Conservation (phyloP, 2,113 vertebrate species). For the Xiphorhynchus elegans region DNA sequence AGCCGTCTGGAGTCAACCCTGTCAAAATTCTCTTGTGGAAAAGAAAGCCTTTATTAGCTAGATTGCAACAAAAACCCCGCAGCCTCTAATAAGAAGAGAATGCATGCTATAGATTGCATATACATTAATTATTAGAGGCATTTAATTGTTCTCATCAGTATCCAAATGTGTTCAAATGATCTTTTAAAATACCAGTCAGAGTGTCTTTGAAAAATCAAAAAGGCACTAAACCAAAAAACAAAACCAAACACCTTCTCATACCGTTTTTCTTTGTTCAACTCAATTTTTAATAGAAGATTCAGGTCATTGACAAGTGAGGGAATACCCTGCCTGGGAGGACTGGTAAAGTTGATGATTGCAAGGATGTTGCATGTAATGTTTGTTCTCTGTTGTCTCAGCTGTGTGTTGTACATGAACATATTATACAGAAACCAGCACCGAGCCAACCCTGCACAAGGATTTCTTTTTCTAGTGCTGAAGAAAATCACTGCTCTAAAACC, state of each 20-base stretch:
- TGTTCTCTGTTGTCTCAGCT: slow-evolving; percentile 34
- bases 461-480: background rate
- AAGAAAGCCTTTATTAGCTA: slow-evolving; percentile 83
- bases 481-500: background rate
- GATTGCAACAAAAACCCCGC: slow-evolving; percentile 75
- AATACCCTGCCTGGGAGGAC: background rate
- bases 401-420: slow-evolving; percentile 19
- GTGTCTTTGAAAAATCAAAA: background rate
- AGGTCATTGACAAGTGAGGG: slow-evolving; percentile 6
- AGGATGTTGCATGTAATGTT: slow-evolving; percentile 3
- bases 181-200: slow-evolving; percentile 1
- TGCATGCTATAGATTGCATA: slow-evolving; percentile 50
- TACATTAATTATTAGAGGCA: slow-evolving; percentile 63
- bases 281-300: slow-evolving; percentile 29
- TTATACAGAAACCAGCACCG: background rate
- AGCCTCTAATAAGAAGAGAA: slow-evolving; percentile 66
- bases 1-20: slow-evolving; percentile 86
- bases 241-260: background rate
- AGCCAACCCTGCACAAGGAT: background rate
- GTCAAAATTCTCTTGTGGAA: slow-evolving; percentile 84
- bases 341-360: background rate
- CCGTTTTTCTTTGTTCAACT: slow-evolving; percentile 27
- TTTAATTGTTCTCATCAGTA: slow-evolving; percentile 60
- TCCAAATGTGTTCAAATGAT: slow-evolving; percentile 31
- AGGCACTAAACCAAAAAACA: background rate